Conservation (phyloP, 2,113 vertebrate genomes). For the Rostratula benghalensis region DNA sequence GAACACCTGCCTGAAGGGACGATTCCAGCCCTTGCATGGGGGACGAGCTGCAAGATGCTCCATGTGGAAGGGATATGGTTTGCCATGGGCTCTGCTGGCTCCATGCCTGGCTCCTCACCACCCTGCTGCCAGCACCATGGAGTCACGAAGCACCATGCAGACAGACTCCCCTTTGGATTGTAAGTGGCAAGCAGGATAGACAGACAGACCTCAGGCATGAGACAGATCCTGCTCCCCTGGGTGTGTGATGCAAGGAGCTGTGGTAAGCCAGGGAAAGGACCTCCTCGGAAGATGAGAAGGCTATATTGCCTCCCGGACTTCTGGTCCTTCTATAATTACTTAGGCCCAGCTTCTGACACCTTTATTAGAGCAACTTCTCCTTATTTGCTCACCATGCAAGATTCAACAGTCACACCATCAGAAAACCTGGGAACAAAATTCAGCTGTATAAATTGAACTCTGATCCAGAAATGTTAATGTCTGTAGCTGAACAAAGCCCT, state of each 20-base stretch:
- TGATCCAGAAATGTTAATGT: background rate
- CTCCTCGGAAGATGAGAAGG: background rate
- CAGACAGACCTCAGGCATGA: background rate
- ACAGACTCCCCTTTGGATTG: background rate
- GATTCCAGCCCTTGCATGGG: background rate
- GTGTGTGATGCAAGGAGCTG: background rate
- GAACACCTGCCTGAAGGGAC: rapidly evolving
- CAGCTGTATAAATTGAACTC: background rate
- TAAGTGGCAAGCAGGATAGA: background rate
- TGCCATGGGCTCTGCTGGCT: background rate
- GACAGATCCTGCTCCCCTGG: background rate
- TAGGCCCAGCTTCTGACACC: background rate
- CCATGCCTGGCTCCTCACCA: background rate
- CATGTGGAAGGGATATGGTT: too few species aligned
- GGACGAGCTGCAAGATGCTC: background rate
- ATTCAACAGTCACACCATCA: background rate
- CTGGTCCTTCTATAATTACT: background rate
- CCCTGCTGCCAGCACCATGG: background rate
- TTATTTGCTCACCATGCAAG: background rate
- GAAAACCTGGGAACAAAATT: background rate
- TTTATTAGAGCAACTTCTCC: background rate
- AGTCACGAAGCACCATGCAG: background rate
- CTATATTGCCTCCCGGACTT: background rate
- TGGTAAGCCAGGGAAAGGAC: background rate
- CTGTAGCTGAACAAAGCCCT: background rate